A percentile compares a stretch with the other conserved stretches of the same genome.
These are phyloP conservation scores for Ispidina picta DNA, from an alignment of 2,797 vertebrate species.

Conservation along the genomic window DNA sequence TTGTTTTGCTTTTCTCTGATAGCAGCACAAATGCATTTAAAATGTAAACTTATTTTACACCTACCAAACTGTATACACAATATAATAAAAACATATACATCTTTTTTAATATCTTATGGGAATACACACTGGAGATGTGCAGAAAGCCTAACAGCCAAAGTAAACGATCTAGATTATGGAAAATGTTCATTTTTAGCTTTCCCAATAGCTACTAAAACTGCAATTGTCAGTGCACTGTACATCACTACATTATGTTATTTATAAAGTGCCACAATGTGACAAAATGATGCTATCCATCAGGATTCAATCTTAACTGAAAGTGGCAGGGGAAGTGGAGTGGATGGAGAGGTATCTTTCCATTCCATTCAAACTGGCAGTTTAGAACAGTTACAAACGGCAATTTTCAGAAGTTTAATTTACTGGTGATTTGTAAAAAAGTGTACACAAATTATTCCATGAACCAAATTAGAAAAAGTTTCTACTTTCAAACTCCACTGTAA, in stretches of 20 bases:
- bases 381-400: conserved; percentile 59
- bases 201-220: conserved; percentile 53
- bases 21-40: conserved; percentile 64
- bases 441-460: conserved; percentile 61
- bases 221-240: conserved; percentile 57
- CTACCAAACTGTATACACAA: conserved; percentile 55
- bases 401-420: conserved; percentile 73
- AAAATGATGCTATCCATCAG: conserved; percentile 73
- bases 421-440: conserved; percentile 66
- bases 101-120: conserved; percentile 68
- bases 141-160: conserved; percentile 17
- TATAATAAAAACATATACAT: conserved; percentile 66
- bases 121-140: conserved; percentile 47
- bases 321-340: conserved; percentile 65
- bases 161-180: conserved; percentile 52
- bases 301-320: conserved; percentile 70
- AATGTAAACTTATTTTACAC: conserved; percentile 67
- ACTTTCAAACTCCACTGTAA: conserved; percentile 20
- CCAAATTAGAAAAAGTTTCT: conserved; percentile 39
- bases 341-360: conserved; percentile 63
- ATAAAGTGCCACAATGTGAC: conserved; percentile 69
- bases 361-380: conserved; percentile 65
- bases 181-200: conserved; percentile 70
- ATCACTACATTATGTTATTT: conserved; percentile 70
- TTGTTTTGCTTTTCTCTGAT: conserved; percentile 66